Evolutionary conservation across 2,888 invertebrate genomes (phyloP).

Genomic region (Hemithea aestivaria): DNA sequence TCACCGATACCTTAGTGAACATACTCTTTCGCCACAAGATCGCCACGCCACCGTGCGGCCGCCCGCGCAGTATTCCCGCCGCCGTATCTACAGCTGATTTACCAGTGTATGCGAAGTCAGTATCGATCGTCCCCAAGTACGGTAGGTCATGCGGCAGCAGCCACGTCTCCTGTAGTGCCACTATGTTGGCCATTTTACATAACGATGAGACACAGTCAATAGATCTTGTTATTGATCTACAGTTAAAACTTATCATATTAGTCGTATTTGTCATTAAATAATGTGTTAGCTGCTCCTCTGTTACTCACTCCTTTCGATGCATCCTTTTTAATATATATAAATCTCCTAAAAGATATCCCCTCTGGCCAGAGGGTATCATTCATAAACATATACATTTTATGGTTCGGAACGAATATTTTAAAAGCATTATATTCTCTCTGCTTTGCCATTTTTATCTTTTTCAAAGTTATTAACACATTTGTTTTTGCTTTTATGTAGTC

Average conservation of each 20-base stretch:
- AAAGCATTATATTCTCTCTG: no score
- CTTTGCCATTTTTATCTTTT: no score
- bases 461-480: no score
- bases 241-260: neutral
- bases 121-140: neutral
- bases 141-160: neutral
- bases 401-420: no score
- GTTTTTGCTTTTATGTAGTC: no score
- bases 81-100: neutral
- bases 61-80: neutral
- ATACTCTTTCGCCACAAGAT: neutral
- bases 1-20: no score
- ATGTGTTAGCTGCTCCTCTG: no score
- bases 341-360: neutral
- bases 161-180: neutral
- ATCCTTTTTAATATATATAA: neutral
- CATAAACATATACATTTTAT: no score
- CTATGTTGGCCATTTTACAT: neutral
- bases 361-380: neutral
- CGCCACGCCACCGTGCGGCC: no score
- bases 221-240: neutral
- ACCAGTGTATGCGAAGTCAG: neutral
- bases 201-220: neutral
- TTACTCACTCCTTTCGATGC: no score
- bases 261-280: no score